A percentile compares a stretch with the other conserved stretches of the same genome.
Conservation (phyloP, 2,888 invertebrate species). For the Hypsopygia costalis region DNA sequence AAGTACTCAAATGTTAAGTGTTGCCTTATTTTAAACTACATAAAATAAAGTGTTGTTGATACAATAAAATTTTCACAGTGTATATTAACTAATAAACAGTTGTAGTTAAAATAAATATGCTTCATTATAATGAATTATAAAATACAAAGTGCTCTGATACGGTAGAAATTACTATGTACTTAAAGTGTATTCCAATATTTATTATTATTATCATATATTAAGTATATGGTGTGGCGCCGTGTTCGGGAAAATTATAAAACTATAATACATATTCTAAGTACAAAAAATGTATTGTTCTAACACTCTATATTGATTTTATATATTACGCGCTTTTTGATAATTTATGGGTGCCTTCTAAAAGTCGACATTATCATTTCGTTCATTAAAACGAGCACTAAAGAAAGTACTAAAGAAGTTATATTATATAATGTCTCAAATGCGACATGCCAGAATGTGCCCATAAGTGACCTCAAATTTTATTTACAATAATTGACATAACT, state of each 20-base stretch:
- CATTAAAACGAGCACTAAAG: no score
- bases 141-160: constrained; percentile 56
- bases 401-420: no score
- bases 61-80: constrained; percentile 42
- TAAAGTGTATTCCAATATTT: constrained; percentile 59
- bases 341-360: no score
- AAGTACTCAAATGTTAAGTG: no score
- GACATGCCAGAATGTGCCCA: no score
- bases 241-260: constrained; percentile 12
- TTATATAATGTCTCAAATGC: no score
- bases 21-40: constrained; percentile 32
- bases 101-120: constrained; percentile 35
- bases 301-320: no score
- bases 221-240: constrained; percentile 23
- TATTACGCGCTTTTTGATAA: no score
- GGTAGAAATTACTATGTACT: constrained; percentile 62
- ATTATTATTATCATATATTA: constrained; percentile 34
- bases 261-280: background rate
- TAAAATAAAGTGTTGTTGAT: constrained; percentile 33
- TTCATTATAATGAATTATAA: constrained; percentile 32
- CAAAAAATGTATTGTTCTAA: no score
- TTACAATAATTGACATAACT: no score
- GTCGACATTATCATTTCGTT: no score
- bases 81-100: constrained; percentile 36
- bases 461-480: no score